These are phyloP conservation scores for Sciurus vulgaris DNA, from an alignment of 2,797 vertebrate genomes.

Conservation along the genomic window DNA sequence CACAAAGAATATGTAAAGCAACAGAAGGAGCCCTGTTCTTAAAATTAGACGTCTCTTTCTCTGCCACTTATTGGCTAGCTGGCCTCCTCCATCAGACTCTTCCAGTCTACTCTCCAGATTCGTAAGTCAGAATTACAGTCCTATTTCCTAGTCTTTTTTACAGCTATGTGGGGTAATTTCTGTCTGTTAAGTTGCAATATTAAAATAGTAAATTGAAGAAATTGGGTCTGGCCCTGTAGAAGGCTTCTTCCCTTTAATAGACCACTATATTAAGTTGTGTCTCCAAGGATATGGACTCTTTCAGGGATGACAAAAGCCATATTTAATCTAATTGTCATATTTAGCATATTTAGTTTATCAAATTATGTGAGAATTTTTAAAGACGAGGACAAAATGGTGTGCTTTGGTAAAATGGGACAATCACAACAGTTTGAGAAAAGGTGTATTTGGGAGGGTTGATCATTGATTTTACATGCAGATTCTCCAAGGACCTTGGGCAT, in stretches of 20 bases:
- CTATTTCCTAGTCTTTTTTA: neutral
- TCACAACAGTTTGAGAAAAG: neutral
- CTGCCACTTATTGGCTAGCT: neutral
- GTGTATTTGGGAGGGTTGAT: neutral
- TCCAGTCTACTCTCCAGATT: neutral
- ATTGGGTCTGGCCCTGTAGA: neutral
- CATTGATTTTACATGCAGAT: neutral
- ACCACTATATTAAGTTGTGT: neutral
- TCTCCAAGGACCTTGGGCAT: neutral
- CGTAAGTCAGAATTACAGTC: neutral
- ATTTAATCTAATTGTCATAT: neutral
- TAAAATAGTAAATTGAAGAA: slow-evolving; percentile 15
- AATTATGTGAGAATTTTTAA: neutral
- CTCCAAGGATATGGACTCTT: neutral
- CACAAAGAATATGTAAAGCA: neutral
- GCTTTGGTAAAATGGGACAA: neutral
- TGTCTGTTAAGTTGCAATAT: neutral
- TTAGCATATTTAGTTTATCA: neutral
- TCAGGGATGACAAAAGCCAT: neutral
- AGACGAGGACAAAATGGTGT: neutral
- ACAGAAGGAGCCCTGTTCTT: neutral
- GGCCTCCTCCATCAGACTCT: neutral
- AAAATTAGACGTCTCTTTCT: neutral
- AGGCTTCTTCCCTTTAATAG: neutral
- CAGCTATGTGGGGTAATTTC: neutral